Conservation (phyloP, 2,797 vertebrate species). For the Lerista edwardsae region DNA sequence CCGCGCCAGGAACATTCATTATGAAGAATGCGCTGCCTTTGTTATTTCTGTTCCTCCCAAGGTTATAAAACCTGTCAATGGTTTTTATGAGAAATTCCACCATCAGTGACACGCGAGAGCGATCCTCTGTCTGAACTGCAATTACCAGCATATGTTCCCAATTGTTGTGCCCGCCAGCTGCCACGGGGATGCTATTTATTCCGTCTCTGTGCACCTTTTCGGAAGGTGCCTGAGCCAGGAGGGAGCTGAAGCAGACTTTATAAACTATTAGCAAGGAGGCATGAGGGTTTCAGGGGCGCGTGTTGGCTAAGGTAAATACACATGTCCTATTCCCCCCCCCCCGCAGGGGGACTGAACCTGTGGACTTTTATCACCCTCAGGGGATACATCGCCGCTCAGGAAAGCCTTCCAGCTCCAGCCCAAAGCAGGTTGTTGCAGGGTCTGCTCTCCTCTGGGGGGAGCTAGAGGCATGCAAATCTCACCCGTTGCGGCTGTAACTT, state of each 20-base stretch:
- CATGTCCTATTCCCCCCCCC: not conserved
- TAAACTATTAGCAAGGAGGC: rapidly evolving
- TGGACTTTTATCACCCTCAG: not conserved
- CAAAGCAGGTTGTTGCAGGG: not conserved
- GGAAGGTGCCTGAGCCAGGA: not conserved
- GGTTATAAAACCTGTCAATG: slow-evolving; percentile 52
- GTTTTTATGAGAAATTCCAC: slow-evolving; percentile 57
- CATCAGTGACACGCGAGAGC: slow-evolving; percentile 51
- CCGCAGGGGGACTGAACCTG: not conserved
- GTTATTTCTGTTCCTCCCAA: slow-evolving; percentile 41
- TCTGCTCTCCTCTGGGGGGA: slow-evolving; percentile 49
- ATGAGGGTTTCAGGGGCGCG: not conserved
- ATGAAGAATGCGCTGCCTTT: slow-evolving; percentile 43
- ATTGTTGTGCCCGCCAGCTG: slow-evolving; percentile 42
- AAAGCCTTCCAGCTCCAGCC: not conserved
- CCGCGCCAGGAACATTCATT: slow-evolving; percentile 37
- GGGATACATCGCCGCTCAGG: not conserved
- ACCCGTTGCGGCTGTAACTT: not conserved
- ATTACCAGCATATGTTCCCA: slow-evolving; percentile 57
- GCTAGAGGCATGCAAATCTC: slow-evolving; percentile 7
- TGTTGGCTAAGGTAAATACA: not conserved
- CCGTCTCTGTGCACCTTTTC: slow-evolving; percentile 3
- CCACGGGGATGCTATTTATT: not conserved
- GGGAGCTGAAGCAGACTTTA: not conserved
- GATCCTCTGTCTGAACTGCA: slow-evolving; percentile 48